Base-by-base conservation (phyloP, 23 tunicate species). In the Ascidia mentula region DNA sequence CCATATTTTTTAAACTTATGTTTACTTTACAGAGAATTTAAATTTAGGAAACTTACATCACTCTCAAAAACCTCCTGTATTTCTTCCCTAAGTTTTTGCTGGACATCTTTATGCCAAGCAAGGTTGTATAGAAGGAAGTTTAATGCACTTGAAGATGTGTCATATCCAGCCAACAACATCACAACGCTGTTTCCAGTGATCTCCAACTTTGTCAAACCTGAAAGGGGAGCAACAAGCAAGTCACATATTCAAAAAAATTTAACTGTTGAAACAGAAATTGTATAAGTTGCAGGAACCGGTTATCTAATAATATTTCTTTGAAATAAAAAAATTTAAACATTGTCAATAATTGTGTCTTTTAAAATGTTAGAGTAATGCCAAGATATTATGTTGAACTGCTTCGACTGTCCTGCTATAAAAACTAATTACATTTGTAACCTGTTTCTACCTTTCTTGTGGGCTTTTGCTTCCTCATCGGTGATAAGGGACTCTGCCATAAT, bases 151-250 rank as follows among this genome's bases (percentile, higher is more conserved):
- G 84, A 84, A 24, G 89, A 46, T 30, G 84, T 86, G 22, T 86
- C 85, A 59, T 42, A 86, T n/a, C 89, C 89, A 36, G 79, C 89
- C 0, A 60, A 30, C 18, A 86, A 79, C 84, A 86, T 79, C 18
- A 86, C 32, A 76, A 79, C 38, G 34, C 86, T 73, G 39, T 86
- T 86, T 40, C 80, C 84, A 0, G 72, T 79, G 45, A 86, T 38
- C 36, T 86, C 89, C 36, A 6, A n/a, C 20, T 79, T 34, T 33
- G 84, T 86, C 71, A 86, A 31, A 71, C 89, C 89, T 86, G 24
- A 53, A 53, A 53, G 15, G 15, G 15, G 15, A 9, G 53, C 15
- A n/a, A n/a, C n/a, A n/a, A n/a, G n/a, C n/a, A n/a, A n/a, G n/a
- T n/a, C n/a, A n/a, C n/a, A n/a, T n/a, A n/a, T n/a, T n/a, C n/a